Evolutionary conservation across 2,113 vertebrate species (phyloP), one percentile per base, ranked within the genome.

Genomic region (Amia ocellicauda): DNA sequence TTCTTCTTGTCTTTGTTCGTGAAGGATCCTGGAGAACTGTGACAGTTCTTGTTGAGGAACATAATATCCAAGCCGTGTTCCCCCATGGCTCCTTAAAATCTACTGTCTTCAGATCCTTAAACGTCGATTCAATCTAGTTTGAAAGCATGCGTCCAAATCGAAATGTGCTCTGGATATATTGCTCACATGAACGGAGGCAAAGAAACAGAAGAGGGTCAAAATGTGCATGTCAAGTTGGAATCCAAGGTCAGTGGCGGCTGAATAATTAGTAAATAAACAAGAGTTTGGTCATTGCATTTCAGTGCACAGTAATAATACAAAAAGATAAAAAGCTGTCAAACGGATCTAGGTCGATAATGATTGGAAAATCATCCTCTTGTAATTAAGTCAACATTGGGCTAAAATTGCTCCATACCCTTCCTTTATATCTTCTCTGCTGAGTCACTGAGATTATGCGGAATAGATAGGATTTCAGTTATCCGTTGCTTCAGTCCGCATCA

Each of bases 51-150:
- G 73, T 83, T 86, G 42, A 79, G 62, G n/a, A 77, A 85, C 82
- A 80, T 83, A 1, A 86, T 76, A 60, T 88, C 85, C 68, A 88
- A 60, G 36, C 66, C 78, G 79, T 78, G 78, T 36, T 88, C 86
- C 42, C 80, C 83, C 85, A 89, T 89, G 40, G 43, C 70, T 61
- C 72, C 67, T 66, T n/a, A n/a, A 64, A 69, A 62, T 69, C 43
- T 43, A 27, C 28, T 43, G 58, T 70, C 66, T 20, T 36, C 42
- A 67, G 58, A 60, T 49, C 29, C 42, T 64, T 55, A 24, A 74
- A 58, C 10, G 11, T 36, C 11, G 11, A 11, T 36, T 7, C 5
- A 36, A 36, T n/a, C 45, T 47, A 47, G 45, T 47, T 47, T 47
- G 11, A 7, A 36, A 7, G 31, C 31, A 36, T 36, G 5, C 11